These are phyloP conservation scores for Sardina pilchardus DNA, from an alignment of 2,113 vertebrate species.

Conservation along the genomic window DNA sequence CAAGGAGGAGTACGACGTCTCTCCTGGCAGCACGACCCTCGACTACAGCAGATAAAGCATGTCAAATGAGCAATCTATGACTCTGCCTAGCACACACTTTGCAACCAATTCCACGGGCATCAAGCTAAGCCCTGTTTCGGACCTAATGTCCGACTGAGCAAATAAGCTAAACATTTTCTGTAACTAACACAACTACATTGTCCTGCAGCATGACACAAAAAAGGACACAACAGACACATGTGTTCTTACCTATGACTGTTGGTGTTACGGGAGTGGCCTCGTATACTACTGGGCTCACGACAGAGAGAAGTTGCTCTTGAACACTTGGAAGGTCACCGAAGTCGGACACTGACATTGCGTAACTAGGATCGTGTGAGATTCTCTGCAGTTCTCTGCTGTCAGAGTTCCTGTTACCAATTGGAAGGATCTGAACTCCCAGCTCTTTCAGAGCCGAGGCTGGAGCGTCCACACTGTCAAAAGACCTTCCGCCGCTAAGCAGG, in stretches of 20 bases:
- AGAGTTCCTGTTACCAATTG: constrained; percentile 22
- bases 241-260: background rate
- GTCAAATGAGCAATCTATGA: background rate
- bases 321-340: constrained; percentile 20
- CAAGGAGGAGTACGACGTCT: constrained; percentile 36
- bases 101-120: background rate
- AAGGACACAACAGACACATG: background rate
- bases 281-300: constrained; percentile 1
- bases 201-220: background rate
- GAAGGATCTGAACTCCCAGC: constrained; percentile 15
- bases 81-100: background rate
- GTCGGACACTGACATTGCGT: background rate
- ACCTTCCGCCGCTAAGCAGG: constrained; percentile 27
- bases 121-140: background rate
- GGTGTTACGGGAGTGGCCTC: background rate
- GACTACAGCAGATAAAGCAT: background rate
- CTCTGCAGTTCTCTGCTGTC: constrained; percentile 50
- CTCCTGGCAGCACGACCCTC: constrained; percentile 1
- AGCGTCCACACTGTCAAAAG: constrained; percentile 24
- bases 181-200: background rate
- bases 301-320: constrained; percentile 15
- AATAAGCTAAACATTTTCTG: background rate
- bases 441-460: background rate
- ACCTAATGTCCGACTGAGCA: background rate
- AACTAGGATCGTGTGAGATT: constrained; percentile 11